A percentile compares a stretch with the other conserved stretches of the same genome.
These are phyloP conservation scores for Gephyroberyx darwinii DNA, from an alignment of 2,797 vertebrate species.

Conservation along the genomic window DNA sequence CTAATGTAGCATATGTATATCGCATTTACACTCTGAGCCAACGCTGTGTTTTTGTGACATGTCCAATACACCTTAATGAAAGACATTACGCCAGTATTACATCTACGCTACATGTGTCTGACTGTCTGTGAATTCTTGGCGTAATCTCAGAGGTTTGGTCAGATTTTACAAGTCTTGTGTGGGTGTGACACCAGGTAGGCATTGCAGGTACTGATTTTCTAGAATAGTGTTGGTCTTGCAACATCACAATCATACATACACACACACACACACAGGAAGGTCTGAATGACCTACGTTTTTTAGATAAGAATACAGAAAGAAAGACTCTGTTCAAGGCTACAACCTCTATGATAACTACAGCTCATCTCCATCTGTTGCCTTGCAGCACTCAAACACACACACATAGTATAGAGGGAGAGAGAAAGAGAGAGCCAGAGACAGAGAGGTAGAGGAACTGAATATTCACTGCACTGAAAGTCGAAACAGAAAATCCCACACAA, in stretches of 20 bases:
- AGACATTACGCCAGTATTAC: neutral
- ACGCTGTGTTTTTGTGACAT: neutral
- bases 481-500: neutral
- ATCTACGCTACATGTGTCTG: neutral
- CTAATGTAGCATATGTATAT: neutral
- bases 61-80: neutral
- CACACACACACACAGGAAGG: constrained; percentile 2
- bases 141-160: neutral
- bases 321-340: constrained; percentile 59
- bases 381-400: constrained; percentile 38
- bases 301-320: constrained; percentile 53
- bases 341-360: constrained; percentile 60
- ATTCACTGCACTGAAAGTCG: constrained; percentile 24
- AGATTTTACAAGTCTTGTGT: neutral
- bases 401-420: neutral
- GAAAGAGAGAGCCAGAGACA: neutral
- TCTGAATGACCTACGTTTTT: constrained; percentile 14
- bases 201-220: neutral
- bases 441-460: neutral
- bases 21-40: neutral
- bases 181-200: neutral
- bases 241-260: neutral
- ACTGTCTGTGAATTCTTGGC: neutral
- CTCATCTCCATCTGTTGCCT: constrained; percentile 67
- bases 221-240: neutral